Evolutionary conservation across 2,797 vertebrate genomes (phyloP), one percentile per base, ranked within the genome.

Genomic region (Scyliorhinus canicula): DNA sequence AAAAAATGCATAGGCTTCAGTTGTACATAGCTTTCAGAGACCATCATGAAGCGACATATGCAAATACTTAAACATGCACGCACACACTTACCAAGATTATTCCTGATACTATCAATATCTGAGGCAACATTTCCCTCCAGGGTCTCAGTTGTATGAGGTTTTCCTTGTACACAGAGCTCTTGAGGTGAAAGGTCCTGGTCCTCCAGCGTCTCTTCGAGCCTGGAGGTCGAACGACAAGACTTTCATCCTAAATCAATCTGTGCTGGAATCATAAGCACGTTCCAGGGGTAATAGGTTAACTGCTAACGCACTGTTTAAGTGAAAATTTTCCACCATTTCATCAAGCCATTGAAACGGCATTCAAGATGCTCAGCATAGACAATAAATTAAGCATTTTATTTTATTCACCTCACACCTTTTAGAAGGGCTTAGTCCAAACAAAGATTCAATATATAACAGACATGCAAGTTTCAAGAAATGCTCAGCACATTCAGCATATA

Each of bases 41-140:
- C 24, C 2, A 40, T 44, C 35, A n/a, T 90, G 5, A 16, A 65
- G 47, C 9, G 44, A 90, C 35, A 21, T n/a, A 35, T n/a, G 21
- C 16, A 11, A 57, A 90, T 63, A 63, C 24, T 52, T 40, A 65
- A 74, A 31, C 69, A 35, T 9, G 6, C 2, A 69, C 24, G n/a
- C n/a, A 28, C 19, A 47, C 44, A 94, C 93, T 94, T 50, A 94
- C 93, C 93, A 94, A 74, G 50, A 94, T 94, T 69, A 71, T 94
- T n/a, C 63, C 93, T 5, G 93, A 94, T 24, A 71, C 1, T 28
- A 94, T 52, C 93, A 94, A n/a, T 21, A 94, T 35, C 28, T 31
- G 47, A 71, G 93, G 65, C 12, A 94, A 50, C 47, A 94, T 74
- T 74, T 94, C 65, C 47, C 67, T 52, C 93, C 93, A 94, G 44